phyloP scores from a whole-genome alignment of 2,888 invertebrate species.

The Caenorhabditis sulstoni region DNA sequence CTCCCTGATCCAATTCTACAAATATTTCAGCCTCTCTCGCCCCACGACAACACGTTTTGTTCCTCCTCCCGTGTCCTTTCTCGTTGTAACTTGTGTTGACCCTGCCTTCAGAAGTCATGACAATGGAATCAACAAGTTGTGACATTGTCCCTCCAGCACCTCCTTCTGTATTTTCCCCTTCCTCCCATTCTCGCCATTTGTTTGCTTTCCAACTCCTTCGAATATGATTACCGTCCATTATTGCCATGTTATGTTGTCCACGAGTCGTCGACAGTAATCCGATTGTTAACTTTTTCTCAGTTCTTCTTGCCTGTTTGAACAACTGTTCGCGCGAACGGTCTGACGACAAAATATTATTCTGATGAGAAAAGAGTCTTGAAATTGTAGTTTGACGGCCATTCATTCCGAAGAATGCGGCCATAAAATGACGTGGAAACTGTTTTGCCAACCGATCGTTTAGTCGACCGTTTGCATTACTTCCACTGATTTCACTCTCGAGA shows the following conservation, averaged over 20 bases:
- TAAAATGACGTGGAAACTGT: constrained; percentile 30
- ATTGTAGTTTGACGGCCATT: constrained; percentile 36
- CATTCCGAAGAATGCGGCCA: constrained; percentile 13
- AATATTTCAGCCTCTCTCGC: constrained; percentile 51
- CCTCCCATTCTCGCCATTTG: constrained; percentile 28
- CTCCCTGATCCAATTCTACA: constrained; percentile 41
- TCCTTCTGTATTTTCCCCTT: constrained; percentile 16
- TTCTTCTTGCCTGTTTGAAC: constrained; percentile 38
- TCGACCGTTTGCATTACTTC: constrained; percentile 34
- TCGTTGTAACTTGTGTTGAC: constrained; percentile 58
- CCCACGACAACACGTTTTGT: constrained; percentile 52
- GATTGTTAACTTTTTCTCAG: constrained; percentile 47
- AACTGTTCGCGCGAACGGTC: constrained; percentile 27
- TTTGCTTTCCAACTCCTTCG: constrained; percentile 48
- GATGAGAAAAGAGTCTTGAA: neutral
- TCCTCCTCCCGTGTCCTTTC: constrained; percentile 36
- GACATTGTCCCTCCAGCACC: constrained; percentile 5
- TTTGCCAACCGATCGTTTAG: constrained; percentile 13
- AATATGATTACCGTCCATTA: constrained; percentile 30
- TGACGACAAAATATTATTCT: constrained; percentile 24
- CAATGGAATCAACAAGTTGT: constrained; percentile 46
- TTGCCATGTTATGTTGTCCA: constrained; percentile 1
- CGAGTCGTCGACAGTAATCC: constrained; percentile 41
- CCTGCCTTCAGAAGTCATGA: constrained; percentile 29
- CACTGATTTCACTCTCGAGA: constrained; percentile 33